Base-by-base conservation (phyloP, 2,888 invertebrate genomes). In the Quadroppia sp. region DNA sequence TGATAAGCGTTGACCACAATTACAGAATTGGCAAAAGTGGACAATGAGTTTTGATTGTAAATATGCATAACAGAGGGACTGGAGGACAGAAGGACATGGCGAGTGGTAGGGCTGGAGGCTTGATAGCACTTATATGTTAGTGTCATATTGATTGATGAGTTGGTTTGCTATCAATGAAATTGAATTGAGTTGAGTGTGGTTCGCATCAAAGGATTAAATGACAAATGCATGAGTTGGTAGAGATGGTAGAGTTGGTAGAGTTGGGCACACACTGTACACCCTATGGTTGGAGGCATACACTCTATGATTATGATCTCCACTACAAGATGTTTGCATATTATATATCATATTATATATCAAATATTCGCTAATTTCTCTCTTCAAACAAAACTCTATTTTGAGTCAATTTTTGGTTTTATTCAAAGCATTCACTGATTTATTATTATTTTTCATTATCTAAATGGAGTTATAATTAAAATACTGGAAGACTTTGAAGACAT, bases 141-240 rank as follows among this genome's bases (percentile, higher is more conserved):
- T 61, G 61, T 61, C 61, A 61, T 15, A 17, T 61, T 61, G 61
- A 61, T 61, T 36, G 61, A 61, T 61, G 61, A 61, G 9, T 61
- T 32, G 36, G 61, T 30, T 30, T 30, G n/a, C 61, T 61, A 61
- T 61, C 61, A 61, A 61, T 61, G 61, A 61, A 61, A 61, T 61
- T 61, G 61, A 61, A 61, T 61, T 61, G 61, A 61, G 61, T 32
- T 11, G 61, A 32, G 61, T 36, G 61, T 61, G 61, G 61, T 61
- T 61, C 61, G 20, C 36, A 61, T 61, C 61, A 61, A 61, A 61
- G 61, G 61, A 61, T 61, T 61, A 61, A 61, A 61, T 61, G 61
- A 61, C 61, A 61, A 61, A 23, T 53, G 30, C 61, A 61, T 61
- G 61, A 61, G 61, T 61, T 61, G 25, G 13, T 23, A 59, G 23